These are phyloP conservation scores for Uloborus plumipes DNA, from an alignment of 2,888 invertebrate genomes.

Conservation along the genomic window DNA sequence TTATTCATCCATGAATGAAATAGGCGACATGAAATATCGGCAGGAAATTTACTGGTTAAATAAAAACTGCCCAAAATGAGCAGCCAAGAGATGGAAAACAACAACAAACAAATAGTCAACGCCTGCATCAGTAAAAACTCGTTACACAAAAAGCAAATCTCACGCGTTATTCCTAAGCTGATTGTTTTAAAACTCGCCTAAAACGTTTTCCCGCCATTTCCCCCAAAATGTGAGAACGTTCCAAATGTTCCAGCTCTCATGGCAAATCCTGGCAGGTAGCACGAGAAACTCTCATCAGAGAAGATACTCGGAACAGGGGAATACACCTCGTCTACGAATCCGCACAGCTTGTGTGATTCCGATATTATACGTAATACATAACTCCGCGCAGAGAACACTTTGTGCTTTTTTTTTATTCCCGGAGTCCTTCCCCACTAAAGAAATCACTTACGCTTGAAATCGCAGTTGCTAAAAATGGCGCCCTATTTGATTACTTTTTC, in stretches of 20 bases:
- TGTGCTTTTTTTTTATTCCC: background rate
- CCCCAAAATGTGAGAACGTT: slow-evolving; percentile 40
- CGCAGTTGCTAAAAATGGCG: slow-evolving; percentile 63
- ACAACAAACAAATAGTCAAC: background rate
- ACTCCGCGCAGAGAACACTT: slow-evolving; percentile 39
- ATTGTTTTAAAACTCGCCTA: slow-evolving; percentile 56
- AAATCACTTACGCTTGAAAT: slow-evolving; percentile 59
- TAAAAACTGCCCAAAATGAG: too few species aligned
- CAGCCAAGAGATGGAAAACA: too few species aligned
- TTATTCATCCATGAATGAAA: too few species aligned
- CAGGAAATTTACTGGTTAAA: too few species aligned
- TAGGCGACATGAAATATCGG: too few species aligned
- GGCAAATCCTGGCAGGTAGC: slow-evolving; percentile 15
- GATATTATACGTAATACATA: slow-evolving; percentile 62
- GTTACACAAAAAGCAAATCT: slow-evolving; percentile 34
- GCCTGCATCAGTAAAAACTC: slow-evolving; percentile 6
- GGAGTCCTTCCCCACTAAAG: slow-evolving; percentile 37
- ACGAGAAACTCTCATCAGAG: slow-evolving; percentile 61
- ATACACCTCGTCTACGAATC: too few species aligned
- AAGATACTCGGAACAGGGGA: too few species aligned
- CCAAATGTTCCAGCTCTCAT: slow-evolving; percentile 55
- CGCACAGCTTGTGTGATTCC: slow-evolving; percentile 30
- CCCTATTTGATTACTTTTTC: slow-evolving; percentile 61
- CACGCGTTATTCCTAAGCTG: slow-evolving; percentile 27
- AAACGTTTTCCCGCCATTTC: slow-evolving; percentile 46